Conservation (phyloP, 2,113 vertebrate species). For the Trogon surrucura region DNA sequence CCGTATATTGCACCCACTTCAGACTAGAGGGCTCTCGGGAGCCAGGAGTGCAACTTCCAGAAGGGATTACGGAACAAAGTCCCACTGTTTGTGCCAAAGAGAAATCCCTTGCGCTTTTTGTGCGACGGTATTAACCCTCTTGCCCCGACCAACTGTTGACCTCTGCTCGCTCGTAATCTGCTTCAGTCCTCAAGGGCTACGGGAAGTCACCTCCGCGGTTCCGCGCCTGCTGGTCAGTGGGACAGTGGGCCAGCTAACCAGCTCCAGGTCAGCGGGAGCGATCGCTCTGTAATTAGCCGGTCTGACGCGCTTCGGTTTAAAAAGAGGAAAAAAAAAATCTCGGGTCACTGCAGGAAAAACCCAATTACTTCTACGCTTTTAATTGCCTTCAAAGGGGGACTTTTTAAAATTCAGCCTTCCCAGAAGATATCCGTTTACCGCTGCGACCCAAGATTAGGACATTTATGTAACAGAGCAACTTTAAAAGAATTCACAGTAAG, state of each 20-base stretch:
- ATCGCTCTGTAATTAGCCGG: neutral
- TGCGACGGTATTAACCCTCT: conserved; percentile 22
- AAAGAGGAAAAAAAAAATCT: neutral
- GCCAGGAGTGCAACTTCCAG: neutral
- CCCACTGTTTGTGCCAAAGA: neutral
- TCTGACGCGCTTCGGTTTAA: neutral
- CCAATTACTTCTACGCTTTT: neutral
- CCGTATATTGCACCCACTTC: accelerated
- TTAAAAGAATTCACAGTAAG: conserved; percentile 1
- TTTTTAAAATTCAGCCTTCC: neutral
- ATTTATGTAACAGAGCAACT: conserved; percentile 27
- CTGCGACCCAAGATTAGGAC: conserved; percentile 45
- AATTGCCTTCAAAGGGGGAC: neutral
- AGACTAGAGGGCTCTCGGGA: conserved; percentile 30
- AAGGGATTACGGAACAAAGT: neutral
- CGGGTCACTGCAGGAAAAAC: neutral
- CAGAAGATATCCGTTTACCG: neutral
- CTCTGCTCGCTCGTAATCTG: neutral
- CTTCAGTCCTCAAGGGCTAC: neutral
- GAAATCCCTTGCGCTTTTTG: neutral
- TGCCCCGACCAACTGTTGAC: conserved; percentile 33
- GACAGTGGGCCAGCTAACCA: neutral
- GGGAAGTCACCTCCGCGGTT: neutral
- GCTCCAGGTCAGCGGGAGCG: neutral
- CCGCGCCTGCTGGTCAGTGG: conserved; percentile 15